Evolutionary conservation across 2,797 vertebrate genomes (phyloP), one percentile per base, ranked within the genome.

Genomic region (Leptatherina wallacei): DNA sequence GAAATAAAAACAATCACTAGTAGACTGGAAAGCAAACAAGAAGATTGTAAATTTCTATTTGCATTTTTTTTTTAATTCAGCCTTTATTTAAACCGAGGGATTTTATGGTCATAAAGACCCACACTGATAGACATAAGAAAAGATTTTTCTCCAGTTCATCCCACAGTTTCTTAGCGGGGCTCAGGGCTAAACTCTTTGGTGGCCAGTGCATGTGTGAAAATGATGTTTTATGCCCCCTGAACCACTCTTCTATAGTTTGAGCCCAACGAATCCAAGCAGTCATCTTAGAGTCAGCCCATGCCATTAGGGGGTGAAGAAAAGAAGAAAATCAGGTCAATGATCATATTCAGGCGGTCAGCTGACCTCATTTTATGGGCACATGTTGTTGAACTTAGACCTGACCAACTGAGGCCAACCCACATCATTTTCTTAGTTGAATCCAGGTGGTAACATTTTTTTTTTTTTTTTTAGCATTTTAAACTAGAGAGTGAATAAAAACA

Each of bases 11-110:
- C 24, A 24, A 54, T 74, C 57, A 6, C 61, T 44, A 27, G 51
- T 61, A 71, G 59, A 69, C 40, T 29, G 40, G 57, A 76, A 0
- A 52, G 47, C 27, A 51, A 42, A 72, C 18, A 44, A 72, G 65
- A 62, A 82, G 77, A 81, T 65, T 75, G 65, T 30, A 29, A 38
- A 57, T 62, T 59, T 62, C 12, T 6, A 16, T 11, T 6, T 59
- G 27, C 36, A 75, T 59, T 65, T 73, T 64, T 63, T 77, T 38
- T 27, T 27, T 27, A 27, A 70, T 68, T 64, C 40, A 67, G 55
- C 36, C 61, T 73, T 64, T 38, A 69, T 64, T 66, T 57, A 20
- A 27, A 38, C 14, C 3, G 4, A 16, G 30, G 18, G 9, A 18
- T 56, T 33, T 33, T 20, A 18, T 44, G 42, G 1, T 18, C 6